These are phyloP conservation scores for Nematolebias whitei DNA, from an alignment of 2,113 vertebrate genomes.

Conservation along the genomic window DNA sequence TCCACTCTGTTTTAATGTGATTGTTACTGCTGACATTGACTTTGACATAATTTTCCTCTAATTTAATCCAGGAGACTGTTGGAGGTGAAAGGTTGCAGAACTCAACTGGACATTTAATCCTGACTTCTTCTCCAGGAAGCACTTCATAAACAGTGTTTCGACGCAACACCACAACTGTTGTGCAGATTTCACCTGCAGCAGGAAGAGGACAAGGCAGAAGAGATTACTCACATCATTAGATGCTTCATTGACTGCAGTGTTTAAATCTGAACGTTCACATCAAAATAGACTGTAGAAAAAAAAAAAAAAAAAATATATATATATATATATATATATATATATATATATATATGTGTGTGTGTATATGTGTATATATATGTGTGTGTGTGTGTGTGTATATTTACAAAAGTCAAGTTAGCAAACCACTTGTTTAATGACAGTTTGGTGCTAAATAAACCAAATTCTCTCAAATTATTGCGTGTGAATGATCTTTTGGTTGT, in stretches of 20 bases:
- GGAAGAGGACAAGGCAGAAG: neutral
- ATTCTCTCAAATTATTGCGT: too few relatives aligned
- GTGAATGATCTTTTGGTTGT: too few relatives aligned
- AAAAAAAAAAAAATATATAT: too few relatives aligned
- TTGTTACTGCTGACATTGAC: neutral
- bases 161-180: accelerated
- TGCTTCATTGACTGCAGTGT: neutral
- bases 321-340: too few relatives aligned
- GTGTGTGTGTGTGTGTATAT: too few relatives aligned
- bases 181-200: constrained; percentile 49
- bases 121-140: neutral
- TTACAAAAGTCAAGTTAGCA: too few relatives aligned
- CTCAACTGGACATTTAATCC: constrained; percentile 49
- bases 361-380: too few relatives aligned
- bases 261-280: too few relatives aligned
- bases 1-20: constrained; percentile 30
- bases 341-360: too few relatives aligned
- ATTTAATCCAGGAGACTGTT: constrained; percentile 55
- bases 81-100: neutral
- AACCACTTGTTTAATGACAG: too few relatives aligned
- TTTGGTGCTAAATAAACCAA: too few relatives aligned
- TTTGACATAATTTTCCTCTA: accelerated
- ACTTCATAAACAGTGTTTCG: accelerated
- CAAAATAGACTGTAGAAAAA: too few relatives aligned
- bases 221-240: neutral